Conservation (phyloP, 2,113 vertebrate genomes). For the Collichthys lucidus region DNA sequence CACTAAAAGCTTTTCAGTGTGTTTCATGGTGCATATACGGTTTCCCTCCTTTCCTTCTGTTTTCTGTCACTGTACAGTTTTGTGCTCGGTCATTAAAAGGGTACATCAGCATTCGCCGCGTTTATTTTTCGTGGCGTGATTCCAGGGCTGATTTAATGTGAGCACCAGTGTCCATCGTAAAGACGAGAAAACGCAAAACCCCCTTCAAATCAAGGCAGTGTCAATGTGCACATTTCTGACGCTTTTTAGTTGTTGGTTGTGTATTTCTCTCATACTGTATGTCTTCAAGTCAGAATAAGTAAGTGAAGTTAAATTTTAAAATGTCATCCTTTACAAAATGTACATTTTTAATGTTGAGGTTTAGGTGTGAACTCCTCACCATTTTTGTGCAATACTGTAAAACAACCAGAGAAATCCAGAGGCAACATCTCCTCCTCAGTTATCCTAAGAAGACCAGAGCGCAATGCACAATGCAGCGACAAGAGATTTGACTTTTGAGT, state of each 20-base stretch:
- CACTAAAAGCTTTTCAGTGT: slow-evolving; percentile 60
- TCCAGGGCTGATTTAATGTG: slow-evolving; percentile 41
- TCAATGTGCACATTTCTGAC: background rate
- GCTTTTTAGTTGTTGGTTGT: background rate
- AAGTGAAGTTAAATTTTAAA: background rate
- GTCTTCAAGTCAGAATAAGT: background rate
- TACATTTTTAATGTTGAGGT: background rate
- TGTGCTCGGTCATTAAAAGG: slow-evolving; percentile 42
- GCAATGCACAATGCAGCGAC: slow-evolving; percentile 3
- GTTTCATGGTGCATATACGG: slow-evolving; percentile 33
- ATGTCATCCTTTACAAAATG: background rate
- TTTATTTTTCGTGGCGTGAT: slow-evolving; percentile 36
- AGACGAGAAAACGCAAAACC: slow-evolving; percentile 29
- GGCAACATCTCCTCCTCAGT: background rate
- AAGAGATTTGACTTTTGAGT: background rate
- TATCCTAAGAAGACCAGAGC: slow-evolving; percentile 9
- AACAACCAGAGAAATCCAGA: background rate
- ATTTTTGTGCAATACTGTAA: background rate
- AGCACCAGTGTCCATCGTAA: slow-evolving; percentile 18
- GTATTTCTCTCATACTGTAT: background rate
- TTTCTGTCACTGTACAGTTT: slow-evolving; percentile 52
- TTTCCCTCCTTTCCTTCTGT: slow-evolving; percentile 35
- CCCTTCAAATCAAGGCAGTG: background rate
- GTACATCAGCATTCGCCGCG: slow-evolving; percentile 44
- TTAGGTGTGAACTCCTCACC: background rate